Evolutionary conservation across 2,113 vertebrate genomes (phyloP).

Genomic region (Romanogobio albipinnatus): DNA sequence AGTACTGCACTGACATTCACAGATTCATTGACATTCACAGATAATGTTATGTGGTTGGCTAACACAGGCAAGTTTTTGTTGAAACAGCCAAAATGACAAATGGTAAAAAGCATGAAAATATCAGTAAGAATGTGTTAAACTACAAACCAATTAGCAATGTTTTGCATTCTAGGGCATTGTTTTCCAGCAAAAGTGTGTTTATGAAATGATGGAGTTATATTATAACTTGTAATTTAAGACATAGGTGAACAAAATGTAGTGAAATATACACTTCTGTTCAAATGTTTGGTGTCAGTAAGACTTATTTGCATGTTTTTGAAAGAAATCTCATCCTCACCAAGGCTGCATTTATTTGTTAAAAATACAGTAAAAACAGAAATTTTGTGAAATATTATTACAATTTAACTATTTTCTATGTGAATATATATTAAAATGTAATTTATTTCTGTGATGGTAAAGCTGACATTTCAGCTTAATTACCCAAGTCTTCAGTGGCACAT

Average conservation of each 20-base stretch:
- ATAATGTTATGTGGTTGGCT: background rate
- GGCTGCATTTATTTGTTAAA: background rate
- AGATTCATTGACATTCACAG: background rate
- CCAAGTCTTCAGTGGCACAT: background rate
- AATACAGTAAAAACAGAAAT: background rate
- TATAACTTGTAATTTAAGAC: background rate
- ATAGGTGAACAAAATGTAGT: background rate
- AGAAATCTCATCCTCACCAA: background rate
- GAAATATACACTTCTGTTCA: background rate
- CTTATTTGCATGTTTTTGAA: background rate
- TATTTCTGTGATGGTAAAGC: too few relatives aligned
- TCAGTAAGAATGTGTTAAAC: background rate
- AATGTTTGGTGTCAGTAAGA: background rate
- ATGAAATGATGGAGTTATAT: background rate
- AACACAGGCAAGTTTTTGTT: background rate
- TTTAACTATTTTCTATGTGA: too few relatives aligned
- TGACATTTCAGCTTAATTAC: background rate
- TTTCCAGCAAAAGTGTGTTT: background rate
- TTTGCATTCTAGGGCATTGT: background rate
- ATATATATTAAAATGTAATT: too few relatives aligned
- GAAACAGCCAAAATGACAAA: background rate
- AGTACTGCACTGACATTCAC: background rate
- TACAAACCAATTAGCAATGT: background rate
- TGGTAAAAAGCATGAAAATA: background rate
- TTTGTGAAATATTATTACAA: too few relatives aligned